A percentile compares a stretch with the other conserved stretches of the same genome.
Conservation (phyloP, 2,113 vertebrate species). For the Nothobranchius kuhntae region DNA sequence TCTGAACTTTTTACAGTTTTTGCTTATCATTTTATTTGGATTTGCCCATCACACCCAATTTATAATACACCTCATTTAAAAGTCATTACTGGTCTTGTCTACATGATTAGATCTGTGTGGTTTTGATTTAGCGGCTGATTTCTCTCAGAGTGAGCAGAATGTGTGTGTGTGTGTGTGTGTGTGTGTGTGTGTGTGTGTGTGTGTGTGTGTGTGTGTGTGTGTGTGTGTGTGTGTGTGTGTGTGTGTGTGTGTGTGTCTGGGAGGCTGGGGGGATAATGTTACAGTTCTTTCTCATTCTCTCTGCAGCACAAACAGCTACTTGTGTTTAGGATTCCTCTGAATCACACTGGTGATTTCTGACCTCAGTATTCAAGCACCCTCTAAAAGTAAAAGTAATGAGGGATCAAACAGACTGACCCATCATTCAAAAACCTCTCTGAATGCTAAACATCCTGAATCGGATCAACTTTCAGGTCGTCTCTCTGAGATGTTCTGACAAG, state of each 20-base stretch:
- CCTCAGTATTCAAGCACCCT: conserved; percentile 15
- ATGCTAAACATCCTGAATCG: conserved; percentile 5
- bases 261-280: conserved; percentile 73
- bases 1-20: conserved; percentile 21
- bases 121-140: conserved; percentile 81
- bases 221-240: too few species aligned
- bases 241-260: not conserved
- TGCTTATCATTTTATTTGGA: conserved; percentile 42
- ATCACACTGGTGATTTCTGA: conserved; percentile 71
- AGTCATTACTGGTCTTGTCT: conserved; percentile 82
- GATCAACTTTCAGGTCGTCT: not conserved
- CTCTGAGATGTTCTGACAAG: not conserved
- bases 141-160: conserved; percentile 57
- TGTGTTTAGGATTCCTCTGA: conserved; percentile 82
- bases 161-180: conserved; percentile 23
- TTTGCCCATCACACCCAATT: conserved; percentile 71
- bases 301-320: conserved; percentile 41
- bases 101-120: conserved; percentile 80
- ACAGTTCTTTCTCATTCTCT: conserved; percentile 62
- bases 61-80: conserved; percentile 82
- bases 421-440: conserved; percentile 15
- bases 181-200: too few species aligned
- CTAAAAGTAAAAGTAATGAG: conserved; percentile 12
- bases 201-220: too few species aligned
- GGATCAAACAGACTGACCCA: conserved; percentile 18